These are phyloP conservation scores for Xylocampa areola DNA, from an alignment of 2,888 invertebrate genomes.

Conservation along the genomic window DNA sequence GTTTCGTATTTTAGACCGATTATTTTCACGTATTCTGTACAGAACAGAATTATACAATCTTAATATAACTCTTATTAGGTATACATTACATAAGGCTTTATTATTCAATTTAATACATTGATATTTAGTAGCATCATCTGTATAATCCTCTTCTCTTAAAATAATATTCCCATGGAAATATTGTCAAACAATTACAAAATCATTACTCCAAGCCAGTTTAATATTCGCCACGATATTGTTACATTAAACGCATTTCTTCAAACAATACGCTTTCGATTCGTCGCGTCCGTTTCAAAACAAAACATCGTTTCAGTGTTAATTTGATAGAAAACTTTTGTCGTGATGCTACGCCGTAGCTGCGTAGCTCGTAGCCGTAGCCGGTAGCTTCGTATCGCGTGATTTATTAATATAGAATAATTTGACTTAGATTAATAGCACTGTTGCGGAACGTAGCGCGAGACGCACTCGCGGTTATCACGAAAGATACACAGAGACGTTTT, in stretches of 20 bases:
- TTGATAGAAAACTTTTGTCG: constrained; percentile 14
- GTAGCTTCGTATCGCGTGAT: constrained; percentile 52
- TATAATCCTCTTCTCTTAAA: too few species aligned
- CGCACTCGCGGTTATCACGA: constrained; percentile 36
- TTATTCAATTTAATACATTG: too few species aligned
- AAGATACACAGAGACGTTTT: constrained; percentile 1
- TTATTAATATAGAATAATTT: constrained; percentile 79
- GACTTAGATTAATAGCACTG: constrained; percentile 75
- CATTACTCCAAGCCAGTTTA: background rate
- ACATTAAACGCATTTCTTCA: background rate
- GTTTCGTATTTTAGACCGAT: background rate
- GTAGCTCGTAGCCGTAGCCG: constrained; percentile 49
- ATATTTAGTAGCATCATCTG: too few species aligned
- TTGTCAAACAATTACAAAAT: background rate
- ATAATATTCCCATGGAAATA: background rate
- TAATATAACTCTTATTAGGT: too few species aligned
- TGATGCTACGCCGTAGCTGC: constrained; percentile 22
- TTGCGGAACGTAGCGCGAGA: constrained; percentile 21
- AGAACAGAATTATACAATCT: too few species aligned
- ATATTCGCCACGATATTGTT: constrained; percentile 3
- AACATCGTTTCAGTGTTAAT: constrained; percentile 14
- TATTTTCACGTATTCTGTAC: too few species aligned
- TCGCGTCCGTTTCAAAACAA: constrained; percentile 10
- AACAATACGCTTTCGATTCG: constrained; percentile 12
- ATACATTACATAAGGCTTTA: too few species aligned